Evolutionary conservation across 1,140 invertebrate species (phyloP).

Genomic region (Heliconius congener): DNA sequence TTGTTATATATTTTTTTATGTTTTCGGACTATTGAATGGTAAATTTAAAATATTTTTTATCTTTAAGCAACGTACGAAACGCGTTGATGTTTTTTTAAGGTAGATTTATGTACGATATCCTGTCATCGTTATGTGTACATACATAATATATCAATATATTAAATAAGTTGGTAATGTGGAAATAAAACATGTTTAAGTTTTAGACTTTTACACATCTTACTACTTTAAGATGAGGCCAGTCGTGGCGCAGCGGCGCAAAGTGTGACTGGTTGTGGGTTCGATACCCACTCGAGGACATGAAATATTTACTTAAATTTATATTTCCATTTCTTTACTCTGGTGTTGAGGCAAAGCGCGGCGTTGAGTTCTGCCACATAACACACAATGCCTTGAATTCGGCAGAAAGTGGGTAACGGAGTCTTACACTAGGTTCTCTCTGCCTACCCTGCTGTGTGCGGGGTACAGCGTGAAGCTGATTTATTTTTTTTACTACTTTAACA

Average conservation of each 20-base stretch:
- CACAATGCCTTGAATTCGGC: too few relatives aligned
- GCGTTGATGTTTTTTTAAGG: conserved; percentile 66
- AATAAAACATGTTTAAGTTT: background rate
- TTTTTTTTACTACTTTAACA: background rate
- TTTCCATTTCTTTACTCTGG: too few relatives aligned
- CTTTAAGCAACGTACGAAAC: conserved; percentile 15
- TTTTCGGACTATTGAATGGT: background rate
- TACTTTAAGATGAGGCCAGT: background rate
- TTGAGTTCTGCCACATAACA: too few relatives aligned
- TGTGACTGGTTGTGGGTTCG: too few relatives aligned
- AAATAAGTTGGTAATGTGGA: background rate
- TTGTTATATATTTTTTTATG: background rate
- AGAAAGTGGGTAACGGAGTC: too few relatives aligned
- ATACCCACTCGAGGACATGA: too few relatives aligned
- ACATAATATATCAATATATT: background rate
- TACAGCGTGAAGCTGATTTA: too few relatives aligned
- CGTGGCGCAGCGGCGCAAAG: too few relatives aligned
- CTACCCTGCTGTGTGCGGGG: too few relatives aligned
- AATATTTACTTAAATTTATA: too few relatives aligned
- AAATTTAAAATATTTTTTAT: background rate
- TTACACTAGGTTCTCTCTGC: too few relatives aligned
- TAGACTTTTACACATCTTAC: background rate
- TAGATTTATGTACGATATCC: conserved; percentile 22
- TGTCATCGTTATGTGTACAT: background rate
- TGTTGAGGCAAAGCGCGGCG: too few relatives aligned